Base-by-base conservation (phyloP, 2,113 vertebrate genomes). In the Tragelaphus imberbis region DNA sequence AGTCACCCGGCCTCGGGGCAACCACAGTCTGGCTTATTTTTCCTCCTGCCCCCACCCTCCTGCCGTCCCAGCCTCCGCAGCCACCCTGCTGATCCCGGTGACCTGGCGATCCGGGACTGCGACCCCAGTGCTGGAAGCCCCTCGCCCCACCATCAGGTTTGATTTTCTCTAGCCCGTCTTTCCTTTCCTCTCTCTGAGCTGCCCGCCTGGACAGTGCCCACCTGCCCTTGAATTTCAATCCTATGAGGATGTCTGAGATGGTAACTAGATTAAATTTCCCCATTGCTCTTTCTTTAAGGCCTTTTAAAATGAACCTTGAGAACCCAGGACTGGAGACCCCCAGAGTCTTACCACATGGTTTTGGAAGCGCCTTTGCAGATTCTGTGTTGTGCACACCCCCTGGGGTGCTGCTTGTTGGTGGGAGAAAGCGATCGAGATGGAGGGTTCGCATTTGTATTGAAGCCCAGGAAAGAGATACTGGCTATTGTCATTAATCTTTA, bases 311-410 rank as follows among this genome's bases (percentile, higher is more conserved):
- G 7, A 14, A 7, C 28, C 17, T 15, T 17, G 33, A 27, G 30
- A 55, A 33, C 17, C 33, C 9, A 7, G 6, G 49, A 30, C 84
- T 11, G 44, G 53, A 30, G 61, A 13, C 53, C 6, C 2, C 15
- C 5, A 0, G n/a, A 0, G 25, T 10, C 25, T 27, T 23, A 5
- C 56, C 30, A 2, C 17, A 5, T 13, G 9, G 9, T 8, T 36
- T 9, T 3, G 36, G 40, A 30, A 1, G 12, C 25, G 17, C 3
- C 1, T 10, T 30, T 25, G 23, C 17, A 25, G 36, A 27, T 1
- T 30, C 10, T 27, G 21, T n/a, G 19, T 7, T 2, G 28, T n/a
- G 84, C 40, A 8, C 16, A 3, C 16, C 30, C 7, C 33, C 61
- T 14, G 81, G 0, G 4, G 44, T 10, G 49, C 82, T 23, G 25